Conservation (phyloP, 2,888 invertebrate genomes). For the Gymnoscelis rufifasciata region DNA sequence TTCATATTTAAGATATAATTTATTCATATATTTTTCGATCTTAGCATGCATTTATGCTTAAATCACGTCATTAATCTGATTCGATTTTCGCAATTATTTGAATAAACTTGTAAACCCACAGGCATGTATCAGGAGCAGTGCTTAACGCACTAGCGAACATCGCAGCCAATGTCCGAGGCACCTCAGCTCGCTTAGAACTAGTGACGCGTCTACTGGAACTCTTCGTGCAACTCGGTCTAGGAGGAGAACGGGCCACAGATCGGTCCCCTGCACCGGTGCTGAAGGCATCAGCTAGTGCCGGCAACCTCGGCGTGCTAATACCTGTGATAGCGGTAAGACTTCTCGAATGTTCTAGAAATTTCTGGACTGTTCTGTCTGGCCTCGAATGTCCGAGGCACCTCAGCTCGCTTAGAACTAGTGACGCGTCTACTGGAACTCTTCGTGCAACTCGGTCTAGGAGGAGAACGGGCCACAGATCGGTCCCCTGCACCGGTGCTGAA, state of each 20-base stretch:
- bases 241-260: slow-evolving; percentile 96
- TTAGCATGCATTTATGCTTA: too few relatives aligned
- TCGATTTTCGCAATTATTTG: too few relatives aligned
- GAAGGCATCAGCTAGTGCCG: slow-evolving; percentile 96
- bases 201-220: slow-evolving; percentile 94
- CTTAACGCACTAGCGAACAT: slow-evolving; percentile 98
- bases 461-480: slow-evolving; percentile 96
- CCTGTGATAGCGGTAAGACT: slow-evolving; percentile 93
- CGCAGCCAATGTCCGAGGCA: slow-evolving; percentile 94
- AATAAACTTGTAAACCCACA: slow-evolving; percentile 32
- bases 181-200: slow-evolving; percentile 89
- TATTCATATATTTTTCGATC: too few relatives aligned
- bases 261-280: slow-evolving; percentile 86
- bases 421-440: slow-evolving; percentile 95
- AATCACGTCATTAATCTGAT: too few relatives aligned
- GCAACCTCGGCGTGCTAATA: slow-evolving; percentile 97
- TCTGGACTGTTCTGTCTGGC: too few relatives aligned
- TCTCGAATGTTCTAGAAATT: not conserved
- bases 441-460: slow-evolving; percentile 97
- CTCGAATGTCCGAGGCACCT: slow-evolving; percentile 93
- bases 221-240: slow-evolving; percentile 98
- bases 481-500: slow-evolving; percentile 85
- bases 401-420: slow-evolving; percentile 90
- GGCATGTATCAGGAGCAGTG: slow-evolving; percentile 95
- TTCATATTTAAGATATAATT: too few relatives aligned